These are phyloP conservation scores for Antechinus stuartii DNA, from an alignment of 2,113 vertebrate species.

Conservation along the genomic window DNA sequence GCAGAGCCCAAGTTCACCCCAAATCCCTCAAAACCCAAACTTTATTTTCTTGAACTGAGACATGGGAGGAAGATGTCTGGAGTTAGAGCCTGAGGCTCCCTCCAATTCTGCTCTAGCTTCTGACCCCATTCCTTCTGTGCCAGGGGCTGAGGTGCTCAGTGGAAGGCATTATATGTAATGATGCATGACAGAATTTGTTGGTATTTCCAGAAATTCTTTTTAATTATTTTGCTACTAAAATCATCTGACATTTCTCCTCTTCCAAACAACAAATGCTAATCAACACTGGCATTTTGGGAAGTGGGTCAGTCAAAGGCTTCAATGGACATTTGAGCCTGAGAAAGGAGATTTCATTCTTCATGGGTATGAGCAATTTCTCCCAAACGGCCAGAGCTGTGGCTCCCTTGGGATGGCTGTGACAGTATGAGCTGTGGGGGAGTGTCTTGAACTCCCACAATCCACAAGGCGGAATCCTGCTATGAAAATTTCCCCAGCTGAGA, in stretches of 20 bases:
- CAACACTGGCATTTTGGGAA: constrained; percentile 50
- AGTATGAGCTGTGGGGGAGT: neutral
- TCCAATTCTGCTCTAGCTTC: neutral
- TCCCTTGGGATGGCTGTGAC: neutral
- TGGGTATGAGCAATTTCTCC: neutral
- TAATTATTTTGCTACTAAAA: constrained; percentile 40
- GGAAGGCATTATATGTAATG: neutral
- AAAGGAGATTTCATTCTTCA: constrained; percentile 27
- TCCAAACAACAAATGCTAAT: constrained; percentile 40
- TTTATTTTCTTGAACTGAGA: neutral
- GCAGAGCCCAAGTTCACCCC: neutral
- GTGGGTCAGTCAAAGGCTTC: constrained; percentile 47
- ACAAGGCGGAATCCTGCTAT: neutral
- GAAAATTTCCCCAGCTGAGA: neutral
- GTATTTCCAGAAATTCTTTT: constrained; percentile 26
- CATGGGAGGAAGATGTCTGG: neutral
- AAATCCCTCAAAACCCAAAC: neutral
- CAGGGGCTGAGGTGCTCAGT: neutral
- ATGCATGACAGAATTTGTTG: neutral
- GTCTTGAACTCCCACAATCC: neutral
- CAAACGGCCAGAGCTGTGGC: neutral
- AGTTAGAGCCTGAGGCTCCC: constrained; percentile 3
- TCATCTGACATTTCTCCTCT: constrained; percentile 49
- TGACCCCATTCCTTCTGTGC: neutral
- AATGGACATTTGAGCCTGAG: constrained; percentile 26